A percentile compares a stretch with the other conserved stretches of the same genome.
phyloP scores from a whole-genome alignment of 1,140 invertebrate species.

The Nilaparvata lugens region DNA sequence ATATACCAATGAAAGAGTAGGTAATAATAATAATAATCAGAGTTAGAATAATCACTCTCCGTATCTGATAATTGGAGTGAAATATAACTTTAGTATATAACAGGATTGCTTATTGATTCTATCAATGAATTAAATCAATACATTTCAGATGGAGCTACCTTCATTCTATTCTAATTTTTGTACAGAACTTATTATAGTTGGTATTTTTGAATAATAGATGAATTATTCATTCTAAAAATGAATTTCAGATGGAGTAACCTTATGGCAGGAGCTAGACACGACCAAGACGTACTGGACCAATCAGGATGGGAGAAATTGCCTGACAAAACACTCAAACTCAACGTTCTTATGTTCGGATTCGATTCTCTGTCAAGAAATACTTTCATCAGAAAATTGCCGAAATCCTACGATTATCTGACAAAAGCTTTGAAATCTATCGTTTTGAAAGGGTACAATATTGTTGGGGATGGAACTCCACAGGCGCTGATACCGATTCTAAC shows the following conservation, averaged over 20 bases:
- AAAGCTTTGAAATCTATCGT: constrained; percentile 57
- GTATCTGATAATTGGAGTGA: too few species aligned
- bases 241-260: constrained; percentile 46
- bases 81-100: too few species aligned
- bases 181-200: not conserved
- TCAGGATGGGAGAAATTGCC: constrained; percentile 43
- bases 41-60: too few species aligned
- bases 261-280: constrained; percentile 44
- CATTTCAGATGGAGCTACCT: too few species aligned
- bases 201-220: constrained; percentile 3
- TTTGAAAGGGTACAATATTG: constrained; percentile 78
- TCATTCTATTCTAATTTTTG: too few species aligned
- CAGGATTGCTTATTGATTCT: too few species aligned
- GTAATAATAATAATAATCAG: too few species aligned
- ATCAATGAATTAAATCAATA: too few species aligned
- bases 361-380: constrained; percentile 83
- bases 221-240: constrained; percentile 13
- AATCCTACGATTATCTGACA: constrained; percentile 65
- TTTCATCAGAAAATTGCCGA: constrained; percentile 77
- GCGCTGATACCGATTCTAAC: constrained; percentile 86
- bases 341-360: constrained; percentile 83
- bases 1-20: too few species aligned
- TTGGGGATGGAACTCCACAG: constrained; percentile 91
- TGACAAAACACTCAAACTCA: constrained; percentile 45
- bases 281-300: constrained; percentile 36